Percentiles rank a stretch among this genome's conserved stretches.
Conservation (phyloP, 2,797 vertebrate genomes). For the Lithobates sylvaticus region DNA sequence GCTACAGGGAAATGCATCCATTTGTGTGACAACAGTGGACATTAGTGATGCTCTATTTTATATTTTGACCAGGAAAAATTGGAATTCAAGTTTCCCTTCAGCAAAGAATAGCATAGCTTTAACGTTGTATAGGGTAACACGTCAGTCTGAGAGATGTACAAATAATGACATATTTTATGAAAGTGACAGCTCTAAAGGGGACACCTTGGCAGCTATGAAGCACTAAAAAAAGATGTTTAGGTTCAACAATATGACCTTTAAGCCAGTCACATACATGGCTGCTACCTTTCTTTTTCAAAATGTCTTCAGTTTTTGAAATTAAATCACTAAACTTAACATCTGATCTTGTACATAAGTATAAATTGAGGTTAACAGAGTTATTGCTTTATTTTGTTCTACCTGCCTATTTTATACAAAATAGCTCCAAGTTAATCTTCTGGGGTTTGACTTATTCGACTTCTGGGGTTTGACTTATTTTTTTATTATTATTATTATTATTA, state of each 20-base stretch:
- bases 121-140: neutral
- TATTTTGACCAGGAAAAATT: neutral
- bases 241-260: neutral
- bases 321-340: neutral
- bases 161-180: conserved; percentile 2
- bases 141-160: neutral
- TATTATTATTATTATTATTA: too few relatives aligned
- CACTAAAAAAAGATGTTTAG: neutral
- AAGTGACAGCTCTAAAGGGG: conserved; percentile 9
- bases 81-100: neutral
- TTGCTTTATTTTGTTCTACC: neutral
- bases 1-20: neutral
- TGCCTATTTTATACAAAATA: neutral
- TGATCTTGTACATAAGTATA: too few relatives aligned
- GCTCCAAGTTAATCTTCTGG: neutral
- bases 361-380: neutral
- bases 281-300: too few relatives aligned
- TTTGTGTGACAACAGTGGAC: neutral
- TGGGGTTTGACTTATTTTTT: too few relatives aligned
- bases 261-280: neutral
- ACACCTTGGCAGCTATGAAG: neutral
- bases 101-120: neutral
- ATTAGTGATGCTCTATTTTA: neutral
- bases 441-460: too few relatives aligned
- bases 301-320: neutral